These are phyloP conservation scores for Hozukius guyotensis DNA, from an alignment of 2,797 vertebrate genomes.

Conservation along the genomic window DNA sequence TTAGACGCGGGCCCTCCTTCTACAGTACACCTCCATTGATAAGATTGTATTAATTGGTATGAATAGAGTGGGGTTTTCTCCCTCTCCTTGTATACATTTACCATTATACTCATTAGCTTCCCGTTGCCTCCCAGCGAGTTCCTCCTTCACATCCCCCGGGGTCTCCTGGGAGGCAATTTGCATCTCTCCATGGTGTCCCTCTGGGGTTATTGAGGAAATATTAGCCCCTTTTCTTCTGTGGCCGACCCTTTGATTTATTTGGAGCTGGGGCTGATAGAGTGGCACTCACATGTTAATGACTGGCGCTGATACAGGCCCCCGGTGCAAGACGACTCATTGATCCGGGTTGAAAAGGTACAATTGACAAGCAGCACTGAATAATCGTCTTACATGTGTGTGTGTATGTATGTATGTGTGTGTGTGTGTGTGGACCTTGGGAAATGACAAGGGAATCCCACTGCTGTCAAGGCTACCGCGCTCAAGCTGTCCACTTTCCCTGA, in stretches of 20 bases:
- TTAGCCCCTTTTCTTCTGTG: conserved; percentile 78
- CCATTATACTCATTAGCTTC: conserved; percentile 87
- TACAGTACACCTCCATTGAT: conserved; percentile 79
- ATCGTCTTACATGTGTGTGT: conserved; percentile 61
- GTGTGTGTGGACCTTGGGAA: conserved; percentile 57
- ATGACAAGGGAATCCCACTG: conserved; percentile 72
- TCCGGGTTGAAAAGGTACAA: conserved; percentile 81
- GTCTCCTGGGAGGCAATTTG: conserved; percentile 87
- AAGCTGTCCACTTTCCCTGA: conserved; percentile 66
- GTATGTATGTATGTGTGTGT: conserved; percentile 15
- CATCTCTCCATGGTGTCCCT: conserved; percentile 84
- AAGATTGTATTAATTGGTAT: conserved; percentile 86
- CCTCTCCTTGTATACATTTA: conserved; percentile 86
- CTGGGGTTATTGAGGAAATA: conserved; percentile 84
- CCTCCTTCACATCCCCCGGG: conserved; percentile 78
- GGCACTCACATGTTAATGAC: conserved; percentile 83
- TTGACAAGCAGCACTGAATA: conserved; percentile 82
- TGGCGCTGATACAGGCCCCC: conserved; percentile 63
- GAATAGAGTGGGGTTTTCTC: conserved; percentile 72
- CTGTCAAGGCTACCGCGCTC: conserved; percentile 65
- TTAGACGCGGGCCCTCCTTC: conserved; percentile 58
- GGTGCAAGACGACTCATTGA: conserved; percentile 78
- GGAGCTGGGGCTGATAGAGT: conserved; percentile 76
- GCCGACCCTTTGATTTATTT: conserved; percentile 84
- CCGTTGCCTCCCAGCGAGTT: conserved; percentile 81